These are phyloP conservation scores for Oncopodura yosiiana DNA, from an alignment of 1,140 invertebrate genomes.

Conservation along the genomic window DNA sequence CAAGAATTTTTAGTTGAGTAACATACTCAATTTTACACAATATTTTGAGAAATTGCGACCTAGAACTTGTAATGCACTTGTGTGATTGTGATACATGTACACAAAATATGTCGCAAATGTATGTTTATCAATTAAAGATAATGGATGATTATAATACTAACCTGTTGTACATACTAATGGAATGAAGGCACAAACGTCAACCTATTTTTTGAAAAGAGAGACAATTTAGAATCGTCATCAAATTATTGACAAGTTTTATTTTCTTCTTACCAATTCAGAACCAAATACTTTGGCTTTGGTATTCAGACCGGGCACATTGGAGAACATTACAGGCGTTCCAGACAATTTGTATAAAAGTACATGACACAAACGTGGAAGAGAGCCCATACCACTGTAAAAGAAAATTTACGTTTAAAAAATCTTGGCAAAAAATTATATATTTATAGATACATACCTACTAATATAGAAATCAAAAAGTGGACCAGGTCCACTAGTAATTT, in stretches of 20 bases:
- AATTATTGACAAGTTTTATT: too few species aligned
- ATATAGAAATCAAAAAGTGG: constrained; percentile 25
- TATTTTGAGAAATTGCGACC: neutral
- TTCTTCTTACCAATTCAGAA: constrained; percentile 7
- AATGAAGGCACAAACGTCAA: constrained; percentile 19
- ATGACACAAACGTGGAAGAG: constrained; percentile 18
- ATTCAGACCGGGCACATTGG: constrained; percentile 22
- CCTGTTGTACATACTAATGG: constrained; percentile 25
- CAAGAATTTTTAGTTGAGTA: neutral
- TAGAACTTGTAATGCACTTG: neutral
- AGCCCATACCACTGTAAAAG: constrained; percentile 14
- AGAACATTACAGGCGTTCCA: constrained; percentile 23
- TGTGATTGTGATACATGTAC: neutral
- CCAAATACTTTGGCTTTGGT: constrained; percentile 16
- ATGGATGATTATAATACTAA: neutral
- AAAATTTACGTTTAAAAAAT: too few species aligned
- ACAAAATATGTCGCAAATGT: neutral
- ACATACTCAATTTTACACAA: neutral
- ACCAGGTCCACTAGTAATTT: constrained; percentile 1
- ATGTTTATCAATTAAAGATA: neutral
- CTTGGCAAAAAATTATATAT: too few species aligned
- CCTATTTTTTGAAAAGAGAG: too few species aligned
- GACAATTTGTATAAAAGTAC: constrained; percentile 8
- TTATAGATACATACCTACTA: too few species aligned
- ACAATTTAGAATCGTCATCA: too few species aligned